These are phyloP conservation scores for Marisa cornuarietis DNA, from an alignment of 1,140 invertebrate species.

Conservation along the genomic window DNA sequence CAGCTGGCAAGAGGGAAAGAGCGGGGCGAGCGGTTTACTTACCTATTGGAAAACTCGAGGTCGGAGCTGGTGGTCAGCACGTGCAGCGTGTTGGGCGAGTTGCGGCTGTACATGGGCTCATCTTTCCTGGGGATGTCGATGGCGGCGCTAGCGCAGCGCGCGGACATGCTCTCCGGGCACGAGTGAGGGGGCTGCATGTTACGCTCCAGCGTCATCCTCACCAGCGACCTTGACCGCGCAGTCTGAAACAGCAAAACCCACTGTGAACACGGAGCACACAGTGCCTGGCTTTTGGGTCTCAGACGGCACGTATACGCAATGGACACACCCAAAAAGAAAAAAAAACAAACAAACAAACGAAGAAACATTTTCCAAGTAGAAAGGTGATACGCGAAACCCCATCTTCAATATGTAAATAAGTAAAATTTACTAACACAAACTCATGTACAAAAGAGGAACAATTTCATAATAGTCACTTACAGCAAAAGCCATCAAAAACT, in stretches of 20 bases:
- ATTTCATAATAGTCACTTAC: too few species aligned
- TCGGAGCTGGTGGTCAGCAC: conserved; percentile 62
- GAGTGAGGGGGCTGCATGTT: conserved; percentile 50
- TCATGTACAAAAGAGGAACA: too few species aligned
- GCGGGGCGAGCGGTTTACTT: conserved; percentile 9
- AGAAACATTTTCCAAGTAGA: neutral
- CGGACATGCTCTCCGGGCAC: conserved; percentile 47
- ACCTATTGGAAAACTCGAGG: conserved; percentile 65
- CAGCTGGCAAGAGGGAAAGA: neutral
- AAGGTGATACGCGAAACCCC: neutral
- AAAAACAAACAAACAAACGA: neutral
- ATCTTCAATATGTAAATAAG: too few species aligned
- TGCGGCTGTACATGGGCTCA: conserved; percentile 64
- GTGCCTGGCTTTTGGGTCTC: neutral
- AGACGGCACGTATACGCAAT: neutral
- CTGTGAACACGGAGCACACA: too few species aligned
- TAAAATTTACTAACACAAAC: too few species aligned
- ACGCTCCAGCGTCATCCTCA: conserved; percentile 57
- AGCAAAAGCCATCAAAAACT: too few species aligned
- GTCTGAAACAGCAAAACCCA: too few species aligned
- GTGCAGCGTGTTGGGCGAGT: conserved; percentile 63
- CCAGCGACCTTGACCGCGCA: neutral
- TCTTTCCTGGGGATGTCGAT: conserved; percentile 49
- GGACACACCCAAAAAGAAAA: neutral
- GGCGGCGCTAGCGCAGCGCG: conserved; percentile 25